Percentiles rank a stretch among this genome's conserved stretches.
phyloP scores from a whole-genome alignment of 2,113 vertebrate genomes.

The Antechinus flavipes region DNA sequence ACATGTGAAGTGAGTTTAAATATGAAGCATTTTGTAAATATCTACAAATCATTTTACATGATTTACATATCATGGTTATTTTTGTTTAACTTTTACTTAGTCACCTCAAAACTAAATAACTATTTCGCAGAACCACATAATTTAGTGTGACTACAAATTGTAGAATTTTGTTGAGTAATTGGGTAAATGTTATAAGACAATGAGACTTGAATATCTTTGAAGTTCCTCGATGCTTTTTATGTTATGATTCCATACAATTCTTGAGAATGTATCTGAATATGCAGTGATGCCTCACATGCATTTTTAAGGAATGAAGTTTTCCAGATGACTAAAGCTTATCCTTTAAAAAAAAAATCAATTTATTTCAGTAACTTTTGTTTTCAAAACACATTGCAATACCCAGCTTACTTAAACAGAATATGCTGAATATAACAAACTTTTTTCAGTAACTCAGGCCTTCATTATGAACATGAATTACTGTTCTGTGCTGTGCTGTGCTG shows the following conservation, averaged over 20 bases:
- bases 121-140: neutral
- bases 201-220: neutral
- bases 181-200: neutral
- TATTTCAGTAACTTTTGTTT: neutral
- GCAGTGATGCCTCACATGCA: neutral
- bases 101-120: neutral
- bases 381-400: neutral
- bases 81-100: neutral
- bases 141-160: neutral
- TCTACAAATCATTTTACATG: neutral
- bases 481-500: neutral
- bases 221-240: neutral
- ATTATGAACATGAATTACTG: neutral
- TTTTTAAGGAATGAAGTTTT: neutral
- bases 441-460: neutral
- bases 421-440: neutral
- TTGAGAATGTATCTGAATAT: neutral
- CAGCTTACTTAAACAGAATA: neutral
- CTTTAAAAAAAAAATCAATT: neutral
- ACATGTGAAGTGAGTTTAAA: neutral
- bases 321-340: neutral
- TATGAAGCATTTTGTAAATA: neutral
- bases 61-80: neutral
- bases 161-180: neutral
- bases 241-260: neutral